These are phyloP conservation scores for Chamaea fasciata DNA, from an alignment of 2,113 vertebrate genomes.

Conservation along the genomic window DNA sequence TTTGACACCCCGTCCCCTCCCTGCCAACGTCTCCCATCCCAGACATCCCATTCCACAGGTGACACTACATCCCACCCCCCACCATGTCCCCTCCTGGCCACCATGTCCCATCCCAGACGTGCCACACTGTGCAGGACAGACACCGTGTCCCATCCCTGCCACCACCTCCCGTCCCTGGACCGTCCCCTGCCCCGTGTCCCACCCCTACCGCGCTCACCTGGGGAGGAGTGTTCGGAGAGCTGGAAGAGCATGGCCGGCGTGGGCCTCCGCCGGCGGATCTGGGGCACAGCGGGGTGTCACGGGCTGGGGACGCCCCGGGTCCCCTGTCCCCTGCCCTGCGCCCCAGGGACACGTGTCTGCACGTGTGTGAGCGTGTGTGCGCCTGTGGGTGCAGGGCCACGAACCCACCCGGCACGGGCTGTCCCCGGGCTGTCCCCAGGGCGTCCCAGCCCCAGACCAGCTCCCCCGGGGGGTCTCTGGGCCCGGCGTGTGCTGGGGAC, in stretches of 20 bases:
- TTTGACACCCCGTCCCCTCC: background rate
- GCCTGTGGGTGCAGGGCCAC: background rate
- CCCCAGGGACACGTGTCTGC: background rate
- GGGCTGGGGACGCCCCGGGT: background rate
- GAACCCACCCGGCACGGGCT: background rate
- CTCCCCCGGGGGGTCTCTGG: background rate
- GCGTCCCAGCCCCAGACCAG: background rate
- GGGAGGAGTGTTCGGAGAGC: slow-evolving; percentile 30
- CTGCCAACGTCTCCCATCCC: rapidly evolving
- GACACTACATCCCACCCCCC: background rate
- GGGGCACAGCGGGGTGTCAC: slow-evolving; percentile 10
- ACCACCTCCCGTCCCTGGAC: background rate
- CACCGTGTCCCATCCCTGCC: background rate
- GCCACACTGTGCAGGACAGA: background rate
- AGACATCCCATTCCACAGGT: background rate
- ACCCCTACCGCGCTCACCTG: background rate
- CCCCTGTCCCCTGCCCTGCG: background rate
- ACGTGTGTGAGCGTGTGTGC: background rate
- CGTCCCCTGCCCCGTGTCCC: background rate
- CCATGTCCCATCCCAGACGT: rapidly evolving
- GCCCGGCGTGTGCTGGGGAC: background rate
- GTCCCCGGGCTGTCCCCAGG: background rate
- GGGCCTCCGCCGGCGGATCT: slow-evolving; percentile 44
- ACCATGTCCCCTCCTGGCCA: rapidly evolving
- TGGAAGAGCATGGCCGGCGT: slow-evolving; percentile 45